Percentiles rank a stretch among this genome's conserved stretches.
Evolutionary conservation across 2,888 invertebrate genomes (phyloP).

Genomic region (Taenaris catops): DNA sequence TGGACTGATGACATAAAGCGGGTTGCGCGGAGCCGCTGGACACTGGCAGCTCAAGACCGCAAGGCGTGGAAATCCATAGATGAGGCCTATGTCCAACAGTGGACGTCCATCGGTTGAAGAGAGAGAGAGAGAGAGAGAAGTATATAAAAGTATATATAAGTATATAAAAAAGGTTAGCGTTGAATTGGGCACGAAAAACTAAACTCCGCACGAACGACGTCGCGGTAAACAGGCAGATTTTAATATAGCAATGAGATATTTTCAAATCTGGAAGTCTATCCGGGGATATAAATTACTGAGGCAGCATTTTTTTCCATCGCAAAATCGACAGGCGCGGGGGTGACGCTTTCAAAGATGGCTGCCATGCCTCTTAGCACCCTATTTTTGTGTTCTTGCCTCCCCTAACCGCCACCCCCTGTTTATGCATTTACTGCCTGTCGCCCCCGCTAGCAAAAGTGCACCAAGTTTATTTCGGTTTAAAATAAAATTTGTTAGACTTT

Average conservation of each 20-base stretch:
- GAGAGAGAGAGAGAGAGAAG: too few species aligned
- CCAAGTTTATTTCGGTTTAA: constrained; percentile 33
- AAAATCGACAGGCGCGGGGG: constrained; percentile 44
- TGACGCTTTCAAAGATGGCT: constrained; percentile 57
- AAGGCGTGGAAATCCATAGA: too few species aligned
- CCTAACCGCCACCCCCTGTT: constrained; percentile 36
- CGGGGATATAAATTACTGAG: constrained; percentile 28
- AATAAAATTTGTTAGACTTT: constrained; percentile 32
- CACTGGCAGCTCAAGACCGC: too few species aligned
- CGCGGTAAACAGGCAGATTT: too few species aligned
- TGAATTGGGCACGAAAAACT: too few species aligned
- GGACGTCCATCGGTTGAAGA: too few species aligned
- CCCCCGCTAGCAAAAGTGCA: constrained; percentile 46
- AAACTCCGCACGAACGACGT: too few species aligned
- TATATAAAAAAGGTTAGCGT: too few species aligned
- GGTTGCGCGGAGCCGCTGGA: too few species aligned
- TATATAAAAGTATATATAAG: too few species aligned
- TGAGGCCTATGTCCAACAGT: too few species aligned
- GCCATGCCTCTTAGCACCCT: constrained; percentile 59
- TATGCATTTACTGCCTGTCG: constrained; percentile 43
- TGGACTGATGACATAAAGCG: too few species aligned
- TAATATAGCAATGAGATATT: constrained; percentile 17
- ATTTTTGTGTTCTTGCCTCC: constrained; percentile 68
- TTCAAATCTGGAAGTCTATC: constrained; percentile 16
- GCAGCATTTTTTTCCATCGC: constrained; percentile 41